A percentile compares a stretch with the other conserved stretches of the same genome.
Conservation (phyloP, 2,888 invertebrate genomes). For the Strigamia crassipes region DNA sequence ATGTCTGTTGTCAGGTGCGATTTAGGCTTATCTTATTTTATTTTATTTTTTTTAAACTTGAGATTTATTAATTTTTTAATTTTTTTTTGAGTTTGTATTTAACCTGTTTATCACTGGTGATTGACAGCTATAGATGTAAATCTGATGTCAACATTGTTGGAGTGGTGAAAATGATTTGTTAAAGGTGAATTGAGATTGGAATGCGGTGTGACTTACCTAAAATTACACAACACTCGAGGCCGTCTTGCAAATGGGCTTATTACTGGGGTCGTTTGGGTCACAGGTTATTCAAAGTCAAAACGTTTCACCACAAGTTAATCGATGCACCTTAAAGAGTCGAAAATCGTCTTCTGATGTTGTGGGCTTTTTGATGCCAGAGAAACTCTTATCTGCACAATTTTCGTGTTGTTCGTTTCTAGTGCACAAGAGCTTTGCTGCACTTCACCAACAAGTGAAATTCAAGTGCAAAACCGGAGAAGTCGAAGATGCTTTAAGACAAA, state of each 20-base stretch:
- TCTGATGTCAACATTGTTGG: conserved; percentile 24
- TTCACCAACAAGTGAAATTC: no score
- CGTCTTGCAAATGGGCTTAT: not conserved
- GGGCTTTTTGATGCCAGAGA: no score
- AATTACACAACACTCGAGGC: conserved; percentile 28
- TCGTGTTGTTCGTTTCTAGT: no score
- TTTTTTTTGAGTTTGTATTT: not conserved
- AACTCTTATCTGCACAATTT: no score
- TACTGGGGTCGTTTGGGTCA: not conserved
- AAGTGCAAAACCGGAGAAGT: no score
- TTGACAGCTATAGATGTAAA: conserved; percentile 18
- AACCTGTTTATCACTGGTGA: conserved; percentile 21
- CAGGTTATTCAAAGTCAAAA: conserved; percentile 22
- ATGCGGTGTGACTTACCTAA: conserved; percentile 29
- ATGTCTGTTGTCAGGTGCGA: no score
- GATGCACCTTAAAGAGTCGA: not conserved
- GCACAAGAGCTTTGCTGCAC: no score
- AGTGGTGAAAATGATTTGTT: conserved; percentile 25
- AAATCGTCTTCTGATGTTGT: no score
- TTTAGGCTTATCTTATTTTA: no score
- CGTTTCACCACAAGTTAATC: not conserved
- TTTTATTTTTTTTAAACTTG: not conserved
- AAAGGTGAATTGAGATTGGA: conserved; percentile 28
- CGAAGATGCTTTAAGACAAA: no score
- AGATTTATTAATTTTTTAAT: not conserved